Evolutionary conservation across 2,113 vertebrate genomes (phyloP).

Genomic region (Ophiodon elongatus): DNA sequence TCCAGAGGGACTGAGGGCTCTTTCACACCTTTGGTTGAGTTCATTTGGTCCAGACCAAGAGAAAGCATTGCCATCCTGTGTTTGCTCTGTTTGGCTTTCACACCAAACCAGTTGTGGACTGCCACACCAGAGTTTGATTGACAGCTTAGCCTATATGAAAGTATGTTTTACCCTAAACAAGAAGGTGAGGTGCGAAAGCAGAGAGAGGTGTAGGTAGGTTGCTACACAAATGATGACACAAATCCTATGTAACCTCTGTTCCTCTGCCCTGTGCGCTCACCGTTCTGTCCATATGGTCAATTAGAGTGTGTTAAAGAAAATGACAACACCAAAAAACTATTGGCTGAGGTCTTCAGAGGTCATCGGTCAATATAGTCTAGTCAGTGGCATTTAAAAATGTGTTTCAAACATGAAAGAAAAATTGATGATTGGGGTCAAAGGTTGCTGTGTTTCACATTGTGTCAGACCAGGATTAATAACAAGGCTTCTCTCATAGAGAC

Average conservation of each 20-base stretch:
- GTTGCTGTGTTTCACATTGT: conserved; percentile 41
- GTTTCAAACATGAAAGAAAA: conserved; percentile 30
- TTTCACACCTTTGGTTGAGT: conserved; percentile 26
- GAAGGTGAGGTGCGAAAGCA: background rate
- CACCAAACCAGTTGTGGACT: background rate
- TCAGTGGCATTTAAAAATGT: conserved; percentile 21
- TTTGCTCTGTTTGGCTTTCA: background rate
- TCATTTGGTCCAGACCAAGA: background rate
- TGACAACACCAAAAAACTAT: conserved; percentile 5
- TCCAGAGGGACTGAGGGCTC: background rate
- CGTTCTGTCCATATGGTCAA: conserved; percentile 18
- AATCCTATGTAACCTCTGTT: background rate
- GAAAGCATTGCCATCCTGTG: background rate
- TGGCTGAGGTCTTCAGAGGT: conserved; percentile 19
- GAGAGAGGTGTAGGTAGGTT: background rate
- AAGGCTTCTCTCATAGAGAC: conserved; percentile 18
- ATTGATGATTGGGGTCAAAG: conserved; percentile 47
- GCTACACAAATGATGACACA: background rate
- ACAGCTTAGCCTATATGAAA: background rate
- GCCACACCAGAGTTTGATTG: background rate
- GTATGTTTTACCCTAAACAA: background rate
- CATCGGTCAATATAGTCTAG: conserved; percentile 28
- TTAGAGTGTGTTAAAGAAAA: conserved; percentile 27
- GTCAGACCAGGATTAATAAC: conserved; percentile 58
- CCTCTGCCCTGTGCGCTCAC: background rate